Conservation (phyloP, 2,888 invertebrate species). For the Acleris laterana region DNA sequence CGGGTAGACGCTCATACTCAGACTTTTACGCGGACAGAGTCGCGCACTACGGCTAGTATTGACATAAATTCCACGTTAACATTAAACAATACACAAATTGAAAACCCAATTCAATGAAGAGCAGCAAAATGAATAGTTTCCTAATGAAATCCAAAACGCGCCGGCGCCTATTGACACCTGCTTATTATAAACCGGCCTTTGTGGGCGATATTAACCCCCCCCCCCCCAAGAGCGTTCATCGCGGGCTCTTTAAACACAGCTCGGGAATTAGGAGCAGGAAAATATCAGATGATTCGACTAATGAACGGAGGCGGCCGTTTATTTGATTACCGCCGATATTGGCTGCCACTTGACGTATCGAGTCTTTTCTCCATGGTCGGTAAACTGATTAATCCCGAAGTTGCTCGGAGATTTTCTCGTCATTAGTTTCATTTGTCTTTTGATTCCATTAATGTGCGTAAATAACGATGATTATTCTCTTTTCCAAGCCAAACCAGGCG, state of each 20-base stretch:
- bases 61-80: too few relatives aligned
- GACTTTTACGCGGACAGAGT: too few relatives aligned
- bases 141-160: too few relatives aligned
- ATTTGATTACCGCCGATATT: constrained; percentile 21
- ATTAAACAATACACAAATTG: too few relatives aligned
- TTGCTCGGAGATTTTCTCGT: constrained; percentile 1
- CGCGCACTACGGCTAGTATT: too few relatives aligned
- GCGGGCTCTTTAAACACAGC: constrained; percentile 26
- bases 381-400: constrained; percentile 12
- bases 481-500: too few relatives aligned
- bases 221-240: constrained; percentile 10
- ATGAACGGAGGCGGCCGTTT: constrained; percentile 31
- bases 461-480: neutral
- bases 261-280: constrained; percentile 27
- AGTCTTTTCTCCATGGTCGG: constrained; percentile 19
- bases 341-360: constrained; percentile 6
- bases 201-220: constrained; percentile 13
- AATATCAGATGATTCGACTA: constrained; percentile 34
- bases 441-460: neutral
- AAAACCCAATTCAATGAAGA: too few relatives aligned
- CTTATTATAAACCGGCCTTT: constrained; percentile 23
- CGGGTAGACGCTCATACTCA: too few relatives aligned
- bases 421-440: neutral
- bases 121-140: too few relatives aligned
- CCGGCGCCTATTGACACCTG: constrained; percentile 21